Evolutionary conservation across 2,113 vertebrate species (phyloP).

Genomic region (Tenebrosternarchus preto): DNA sequence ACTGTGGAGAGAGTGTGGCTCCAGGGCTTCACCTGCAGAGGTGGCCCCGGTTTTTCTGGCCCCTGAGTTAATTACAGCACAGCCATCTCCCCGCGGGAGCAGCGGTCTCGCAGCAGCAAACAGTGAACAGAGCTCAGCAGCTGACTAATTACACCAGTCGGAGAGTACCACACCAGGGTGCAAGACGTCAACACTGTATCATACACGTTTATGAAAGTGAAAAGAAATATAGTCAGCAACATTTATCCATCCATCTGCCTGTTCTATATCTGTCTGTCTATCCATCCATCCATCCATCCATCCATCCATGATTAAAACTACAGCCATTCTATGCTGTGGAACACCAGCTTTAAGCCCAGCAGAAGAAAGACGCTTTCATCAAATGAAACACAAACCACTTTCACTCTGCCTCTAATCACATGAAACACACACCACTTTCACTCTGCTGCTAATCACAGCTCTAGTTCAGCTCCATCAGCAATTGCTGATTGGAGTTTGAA

Average conservation of each 20-base stretch:
- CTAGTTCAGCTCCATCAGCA: conserved; percentile 32
- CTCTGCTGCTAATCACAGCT: not conserved
- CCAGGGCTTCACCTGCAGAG: conserved; percentile 37
- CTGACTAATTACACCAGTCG: conserved; percentile 46
- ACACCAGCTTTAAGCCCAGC: not conserved
- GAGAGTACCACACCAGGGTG: not conserved
- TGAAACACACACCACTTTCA: not conserved
- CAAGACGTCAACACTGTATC: no score
- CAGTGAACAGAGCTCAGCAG: conserved; percentile 48
- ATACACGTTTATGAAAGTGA: no score
- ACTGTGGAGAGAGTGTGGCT: not conserved
- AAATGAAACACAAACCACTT: not conserved
- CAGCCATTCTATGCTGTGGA: not conserved
- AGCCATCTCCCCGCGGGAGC: conserved; percentile 46
- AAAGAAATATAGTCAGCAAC: no score
- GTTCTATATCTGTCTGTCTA: no score
- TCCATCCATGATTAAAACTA: no score
- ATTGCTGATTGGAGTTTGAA: not conserved
- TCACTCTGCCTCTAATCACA: not conserved
- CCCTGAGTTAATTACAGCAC: conserved; percentile 58
- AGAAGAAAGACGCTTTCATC: not conserved
- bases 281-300: no score
- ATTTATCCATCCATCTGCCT: no score
- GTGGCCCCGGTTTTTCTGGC: conserved; percentile 39
- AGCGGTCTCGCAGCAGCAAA: conserved; percentile 53